A percentile compares a stretch with the other conserved stretches of the same genome.
phyloP scores from a whole-genome alignment of 2,113 vertebrate species.

The Channa maculata region DNA sequence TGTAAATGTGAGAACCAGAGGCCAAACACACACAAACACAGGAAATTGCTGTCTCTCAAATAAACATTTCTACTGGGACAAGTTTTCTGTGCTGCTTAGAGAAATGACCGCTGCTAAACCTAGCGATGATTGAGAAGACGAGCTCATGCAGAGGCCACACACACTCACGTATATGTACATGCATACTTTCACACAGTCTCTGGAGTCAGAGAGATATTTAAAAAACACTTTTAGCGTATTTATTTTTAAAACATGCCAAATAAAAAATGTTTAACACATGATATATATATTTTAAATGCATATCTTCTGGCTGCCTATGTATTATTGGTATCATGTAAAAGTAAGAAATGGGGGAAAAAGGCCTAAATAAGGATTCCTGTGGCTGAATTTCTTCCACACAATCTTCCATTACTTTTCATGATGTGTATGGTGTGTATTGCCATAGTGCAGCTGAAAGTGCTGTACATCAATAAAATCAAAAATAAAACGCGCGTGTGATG shows the following conservation, averaged over 20 bases:
- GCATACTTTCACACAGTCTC: conserved; percentile 24
- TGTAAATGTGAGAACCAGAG: conserved; percentile 74
- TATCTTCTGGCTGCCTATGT: conserved; percentile 56
- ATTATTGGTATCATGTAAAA: conserved; percentile 47
- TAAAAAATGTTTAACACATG: conserved; percentile 65
- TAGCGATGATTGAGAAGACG: conserved; percentile 50
- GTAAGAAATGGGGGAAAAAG: conserved; percentile 25
- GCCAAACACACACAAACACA: conserved; percentile 29
- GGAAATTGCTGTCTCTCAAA: conserved; percentile 52
- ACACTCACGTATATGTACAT: conserved; percentile 22
- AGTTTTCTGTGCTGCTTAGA: conserved; percentile 37
- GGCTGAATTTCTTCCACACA: conserved; percentile 19
- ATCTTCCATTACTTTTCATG: too few species aligned
- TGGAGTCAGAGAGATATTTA: conserved; percentile 48
- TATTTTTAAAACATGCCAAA: conserved; percentile 58
- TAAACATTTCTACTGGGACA: conserved; percentile 54
- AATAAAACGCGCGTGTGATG: too few species aligned
- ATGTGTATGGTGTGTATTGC: too few species aligned
- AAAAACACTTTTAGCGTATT: conserved; percentile 59
- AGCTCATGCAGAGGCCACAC: conserved; percentile 10
- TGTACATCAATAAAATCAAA: too few species aligned
- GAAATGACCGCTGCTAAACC: conserved; percentile 41
- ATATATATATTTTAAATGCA: conserved; percentile 62
- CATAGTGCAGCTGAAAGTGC: too few species aligned
- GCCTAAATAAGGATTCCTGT: conserved; percentile 33